Percentiles rank a stretch among this genome's conserved stretches.
Evolutionary conservation across 2,113 vertebrate species (phyloP).

Genomic region (Camelus dromedarius): DNA sequence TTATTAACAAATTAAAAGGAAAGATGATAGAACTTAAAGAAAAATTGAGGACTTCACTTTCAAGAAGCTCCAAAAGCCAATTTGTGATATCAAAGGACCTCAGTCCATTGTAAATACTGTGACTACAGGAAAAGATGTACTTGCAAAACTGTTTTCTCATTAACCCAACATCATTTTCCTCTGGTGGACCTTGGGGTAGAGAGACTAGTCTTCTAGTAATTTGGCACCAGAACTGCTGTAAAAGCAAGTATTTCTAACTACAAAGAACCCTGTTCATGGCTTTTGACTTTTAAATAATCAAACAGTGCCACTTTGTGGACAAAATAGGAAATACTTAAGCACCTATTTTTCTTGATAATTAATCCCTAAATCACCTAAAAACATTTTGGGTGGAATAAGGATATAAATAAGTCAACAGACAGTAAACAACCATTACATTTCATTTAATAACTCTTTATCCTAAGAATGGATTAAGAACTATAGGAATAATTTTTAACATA

Average conservation of each 20-base stretch:
- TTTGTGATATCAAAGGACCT: slow-evolving; percentile 25
- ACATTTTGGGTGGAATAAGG: not conserved
- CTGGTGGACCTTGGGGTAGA: not conserved
- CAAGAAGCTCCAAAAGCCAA: slow-evolving; percentile 50
- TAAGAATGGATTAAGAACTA: slow-evolving; percentile 1
- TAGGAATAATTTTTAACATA: not conserved
- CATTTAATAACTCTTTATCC: not conserved
- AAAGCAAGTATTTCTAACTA: slow-evolving; percentile 57
- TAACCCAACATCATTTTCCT: not conserved
- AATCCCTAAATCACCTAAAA: not conserved
- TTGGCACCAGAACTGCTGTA: slow-evolving; percentile 13
- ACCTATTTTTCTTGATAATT: not conserved
- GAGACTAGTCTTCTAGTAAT: slow-evolving; percentile 3
- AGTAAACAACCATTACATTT: not conserved
- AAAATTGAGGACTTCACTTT: slow-evolving; percentile 45
- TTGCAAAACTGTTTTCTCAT: slow-evolving; percentile 34
- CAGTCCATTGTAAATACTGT: not conserved
- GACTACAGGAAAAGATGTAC: not conserved
- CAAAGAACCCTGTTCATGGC: not conserved
- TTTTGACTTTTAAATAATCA: slow-evolving; percentile 54
- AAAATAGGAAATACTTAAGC: slow-evolving; percentile 37
- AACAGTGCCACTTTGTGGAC: slow-evolving; percentile 83
- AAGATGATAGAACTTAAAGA: slow-evolving; percentile 19
- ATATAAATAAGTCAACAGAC: not conserved
- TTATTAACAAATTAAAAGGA: slow-evolving; percentile 69